phyloP scores from a whole-genome alignment of 2,888 invertebrate species.

The Carterocephalus palaemon region DNA sequence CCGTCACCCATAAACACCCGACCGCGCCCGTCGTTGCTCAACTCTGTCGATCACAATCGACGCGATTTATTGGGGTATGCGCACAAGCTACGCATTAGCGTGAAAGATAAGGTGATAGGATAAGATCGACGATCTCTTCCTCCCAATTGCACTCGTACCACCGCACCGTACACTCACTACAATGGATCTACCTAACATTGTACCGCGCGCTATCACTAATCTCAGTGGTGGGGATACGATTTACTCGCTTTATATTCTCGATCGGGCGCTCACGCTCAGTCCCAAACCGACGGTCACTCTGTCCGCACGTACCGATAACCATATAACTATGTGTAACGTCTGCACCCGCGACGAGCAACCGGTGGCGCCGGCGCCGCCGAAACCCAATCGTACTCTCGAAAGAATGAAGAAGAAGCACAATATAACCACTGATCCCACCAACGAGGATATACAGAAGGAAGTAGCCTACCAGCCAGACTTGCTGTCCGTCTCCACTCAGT shows the following conservation, averaged over 20 bases:
- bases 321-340: slow-evolving; percentile 63
- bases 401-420: slow-evolving; percentile 70
- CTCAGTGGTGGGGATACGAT: slow-evolving; percentile 51
- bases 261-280: slow-evolving; percentile 35
- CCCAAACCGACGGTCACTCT: slow-evolving; percentile 25
- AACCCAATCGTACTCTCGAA: slow-evolving; percentile 47
- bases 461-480: slow-evolving; percentile 70
- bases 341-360: slow-evolving; percentile 56
- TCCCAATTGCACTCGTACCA: no score
- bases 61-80: no score
- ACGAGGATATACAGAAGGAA: slow-evolving; percentile 55
- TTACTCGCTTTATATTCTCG: slow-evolving; percentile 60
- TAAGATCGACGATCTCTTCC: no score
- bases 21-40: no score
- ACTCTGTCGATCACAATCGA: no score
- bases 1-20: no score
- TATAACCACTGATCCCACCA: slow-evolving; percentile 58
- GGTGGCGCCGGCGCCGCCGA: slow-evolving; percentile 37
- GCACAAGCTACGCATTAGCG: no score
- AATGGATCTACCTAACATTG: no score
- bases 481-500: slow-evolving; percentile 69
- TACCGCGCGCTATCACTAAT: slow-evolving; percentile 36
- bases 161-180: no score
- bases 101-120: no score
- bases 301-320: slow-evolving; percentile 23